Conservation (phyloP, 2,797 vertebrate genomes). For the Brachyalestes nurse region DNA sequence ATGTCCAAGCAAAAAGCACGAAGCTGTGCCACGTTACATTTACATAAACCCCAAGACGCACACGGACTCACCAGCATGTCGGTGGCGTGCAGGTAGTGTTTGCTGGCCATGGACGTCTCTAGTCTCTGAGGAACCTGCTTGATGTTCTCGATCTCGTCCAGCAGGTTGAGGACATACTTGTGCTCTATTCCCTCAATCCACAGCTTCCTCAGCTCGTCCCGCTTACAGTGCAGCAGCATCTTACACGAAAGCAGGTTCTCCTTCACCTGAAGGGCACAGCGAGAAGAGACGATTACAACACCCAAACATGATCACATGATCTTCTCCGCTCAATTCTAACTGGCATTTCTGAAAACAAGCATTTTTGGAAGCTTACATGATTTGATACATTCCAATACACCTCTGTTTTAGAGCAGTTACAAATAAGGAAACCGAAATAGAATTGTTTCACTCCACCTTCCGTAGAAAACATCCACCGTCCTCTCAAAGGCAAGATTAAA, state of each 20-base stretch:
- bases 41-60: not conserved
- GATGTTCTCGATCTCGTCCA: slow-evolving; percentile 98
- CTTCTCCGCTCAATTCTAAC: not conserved
- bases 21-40: not conserved
- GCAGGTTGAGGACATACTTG: slow-evolving; percentile 94
- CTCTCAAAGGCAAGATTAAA: no score
- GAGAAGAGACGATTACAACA: slow-evolving; percentile 2
- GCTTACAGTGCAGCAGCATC: slow-evolving; percentile 96
- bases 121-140: slow-evolving; percentile 96
- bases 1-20: no score
- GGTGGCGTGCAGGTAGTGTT: slow-evolving; percentile 93
- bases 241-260: slow-evolving; percentile 97
- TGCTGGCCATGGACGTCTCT: slow-evolving; percentile 93
- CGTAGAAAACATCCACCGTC: no score
- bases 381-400: not conserved
- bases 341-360: not conserved
- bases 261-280: slow-evolving; percentile 83
- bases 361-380: not conserved
- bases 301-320: not conserved
- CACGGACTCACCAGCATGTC: slow-evolving; percentile 92
- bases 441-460: no score
- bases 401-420: no score
- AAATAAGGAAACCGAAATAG: no score
- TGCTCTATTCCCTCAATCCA: slow-evolving; percentile 99
- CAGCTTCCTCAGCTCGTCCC: slow-evolving; percentile 94